Evolutionary conservation across 2,888 invertebrate genomes (phyloP), one percentile per base, ranked within the genome.

Genomic region (Sympetrum striolatum): DNA sequence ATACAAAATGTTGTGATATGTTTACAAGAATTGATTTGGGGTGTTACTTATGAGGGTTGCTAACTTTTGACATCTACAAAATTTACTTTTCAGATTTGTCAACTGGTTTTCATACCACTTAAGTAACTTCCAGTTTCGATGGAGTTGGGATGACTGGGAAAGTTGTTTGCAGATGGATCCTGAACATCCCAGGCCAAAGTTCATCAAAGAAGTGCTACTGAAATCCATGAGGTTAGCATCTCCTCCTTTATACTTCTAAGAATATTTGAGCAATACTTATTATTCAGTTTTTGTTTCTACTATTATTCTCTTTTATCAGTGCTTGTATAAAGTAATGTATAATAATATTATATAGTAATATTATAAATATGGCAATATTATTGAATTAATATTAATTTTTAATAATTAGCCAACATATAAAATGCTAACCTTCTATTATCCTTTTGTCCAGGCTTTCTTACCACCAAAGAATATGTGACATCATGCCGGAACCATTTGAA

Each of bases 71-170:
- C 31, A 4, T 18, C 44, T 44, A 44, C 44, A 25, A 14, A 25
- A 39, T 53, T 64, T 48, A 44, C 39, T 73, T 94, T 94, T 22
- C 94, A 96, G 99, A 92, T 98, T 99, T 94, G 98, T 97, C 39
- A 97, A 96, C 93, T 99, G 99, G 99, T 99, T 99, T 94, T 96
- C 98, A 0, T 99, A 99, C 94, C 99, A 99, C 94, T 95, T 99
- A 94, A 99, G 99, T 94, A 99, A 99, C 95, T 99, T 99, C 94
- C 99, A 99, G 94, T 99, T 98, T 94, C 96, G 98, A 90, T 99
- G 99, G 99, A 98, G 98, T 2, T 99, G 99, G 99, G 98, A 98
- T 92, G 98, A 98, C 93, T 98, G 98, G 98, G 97, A 97, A 93
- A 96, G 96, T 22, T 98, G 98, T 92, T 94, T 98, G n/a, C 96